Evolutionary conservation across 2,888 invertebrate genomes (phyloP), one percentile per base, ranked within the genome.

Genomic region (Trichopria drosophilae): DNA sequence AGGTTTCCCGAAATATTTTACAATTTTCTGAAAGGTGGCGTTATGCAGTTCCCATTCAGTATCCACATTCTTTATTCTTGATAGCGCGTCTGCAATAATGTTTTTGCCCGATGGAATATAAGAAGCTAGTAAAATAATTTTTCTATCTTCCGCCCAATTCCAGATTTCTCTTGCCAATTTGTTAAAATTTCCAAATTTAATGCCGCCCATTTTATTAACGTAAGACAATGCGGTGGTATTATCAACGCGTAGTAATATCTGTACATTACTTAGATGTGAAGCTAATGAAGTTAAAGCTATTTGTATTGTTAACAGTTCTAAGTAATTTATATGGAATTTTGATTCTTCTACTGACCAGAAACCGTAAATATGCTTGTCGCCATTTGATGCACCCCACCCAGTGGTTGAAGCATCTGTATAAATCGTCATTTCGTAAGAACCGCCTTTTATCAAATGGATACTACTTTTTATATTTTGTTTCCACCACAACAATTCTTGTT

Each of bases 161-260:
- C 59, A 62, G 36, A 61, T 58, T n/a, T 57, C 32, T 24, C 47
- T 32, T 0, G 62, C 48, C 10, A 59, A 12, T 12, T 40, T 32
- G 26, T 52, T 50, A 6, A 62, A 32, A 6, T 46, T 35, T 2
- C 43, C 43, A 31, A 49, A 53, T 18, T 56, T 44, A 6, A 58
- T 45, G 18, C 61, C 57, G 2, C 60, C 58, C 57, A 61, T 62
- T 7, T 42, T 55, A 31, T 61, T 64, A 4, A 62, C 26, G 18
- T 61, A 60, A 4, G 60, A 36, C 2, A 63, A 44, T 2, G 62
- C 58, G 1, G 61, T 60, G 2, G 52, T 64, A 24, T 62, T 62
- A 44, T 62, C 62, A 2, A 57, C 40, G 23, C 62, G 45, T 23
- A 63, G 23, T 1, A 64, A n/a, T n/a, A n/a, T n/a, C n/a, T n/a